phyloP scores from a whole-genome alignment of 2,797 vertebrate genomes.

The Molossus molossus region DNA sequence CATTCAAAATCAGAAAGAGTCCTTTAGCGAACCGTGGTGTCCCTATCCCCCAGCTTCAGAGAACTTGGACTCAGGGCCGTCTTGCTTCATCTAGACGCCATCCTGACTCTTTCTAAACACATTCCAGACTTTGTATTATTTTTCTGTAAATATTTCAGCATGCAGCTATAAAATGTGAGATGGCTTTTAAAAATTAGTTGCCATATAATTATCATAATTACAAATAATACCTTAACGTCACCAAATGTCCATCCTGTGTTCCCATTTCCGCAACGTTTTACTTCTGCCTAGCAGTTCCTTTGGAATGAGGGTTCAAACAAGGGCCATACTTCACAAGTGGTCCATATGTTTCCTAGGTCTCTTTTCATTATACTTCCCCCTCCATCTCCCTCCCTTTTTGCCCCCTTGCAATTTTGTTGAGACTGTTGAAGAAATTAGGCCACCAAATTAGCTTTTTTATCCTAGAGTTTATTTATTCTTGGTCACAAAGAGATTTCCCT shows the following conservation, averaged over 20 bases:
- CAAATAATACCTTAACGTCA: slow-evolving; percentile 52
- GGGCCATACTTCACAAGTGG: neutral
- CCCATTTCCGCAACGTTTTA: neutral
- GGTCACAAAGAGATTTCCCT: slow-evolving; percentile 53
- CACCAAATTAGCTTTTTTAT: slow-evolving; percentile 57
- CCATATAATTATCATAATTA: neutral
- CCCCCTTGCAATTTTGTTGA: neutral
- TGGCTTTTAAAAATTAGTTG: neutral
- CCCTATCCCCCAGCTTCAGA: neutral
- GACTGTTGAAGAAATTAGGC: neutral
- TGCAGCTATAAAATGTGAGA: neutral
- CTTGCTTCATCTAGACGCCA: neutral
- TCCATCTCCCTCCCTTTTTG: neutral
- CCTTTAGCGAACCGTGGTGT: neutral
- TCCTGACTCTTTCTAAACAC: neutral
- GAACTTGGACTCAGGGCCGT: neutral
- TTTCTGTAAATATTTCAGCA: slow-evolving; percentile 38
- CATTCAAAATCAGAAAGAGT: neutral
- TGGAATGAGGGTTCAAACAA: slow-evolving; percentile 33
- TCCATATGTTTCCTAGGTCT: neutral
- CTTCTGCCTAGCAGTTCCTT: slow-evolving; percentile 13
- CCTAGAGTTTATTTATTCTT: slow-evolving; percentile 37
- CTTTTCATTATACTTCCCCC: neutral
- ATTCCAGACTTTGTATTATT: neutral
- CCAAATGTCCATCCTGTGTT: neutral